phyloP scores from a whole-genome alignment of 2,888 invertebrate genomes.

The Zygaena filipendulae region DNA sequence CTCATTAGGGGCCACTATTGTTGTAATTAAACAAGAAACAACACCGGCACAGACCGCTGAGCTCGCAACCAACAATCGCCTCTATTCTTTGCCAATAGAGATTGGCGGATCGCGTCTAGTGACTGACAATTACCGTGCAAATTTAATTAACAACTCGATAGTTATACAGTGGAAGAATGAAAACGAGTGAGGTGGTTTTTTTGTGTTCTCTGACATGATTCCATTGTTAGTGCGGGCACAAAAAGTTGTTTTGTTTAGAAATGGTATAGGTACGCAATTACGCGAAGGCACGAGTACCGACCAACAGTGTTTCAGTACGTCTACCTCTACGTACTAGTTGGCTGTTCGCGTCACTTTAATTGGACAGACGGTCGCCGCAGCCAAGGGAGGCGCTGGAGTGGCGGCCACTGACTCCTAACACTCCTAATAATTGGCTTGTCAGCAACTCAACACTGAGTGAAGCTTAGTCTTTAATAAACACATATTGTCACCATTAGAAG shows the following conservation, averaged over 20 bases:
- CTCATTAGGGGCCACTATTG: conserved; percentile 68
- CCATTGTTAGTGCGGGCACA: conserved; percentile 52
- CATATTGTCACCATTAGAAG: too few relatives aligned
- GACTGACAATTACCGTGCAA: conserved; percentile 38
- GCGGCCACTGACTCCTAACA: conserved; percentile 35
- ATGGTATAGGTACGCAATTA: conserved; percentile 63
- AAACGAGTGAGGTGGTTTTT: conserved; percentile 48
- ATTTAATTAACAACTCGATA: conserved; percentile 67
- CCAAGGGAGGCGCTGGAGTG: conserved; percentile 23
- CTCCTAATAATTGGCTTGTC: conserved; percentile 62
- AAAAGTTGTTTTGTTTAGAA: conserved; percentile 59
- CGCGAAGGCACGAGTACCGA: conserved; percentile 36
- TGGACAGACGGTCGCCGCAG: conserved; percentile 41
- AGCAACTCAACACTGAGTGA: conserved; percentile 50
- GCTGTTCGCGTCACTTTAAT: conserved; percentile 46
- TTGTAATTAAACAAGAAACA: conserved; percentile 66
- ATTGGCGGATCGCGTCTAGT: conserved; percentile 15
- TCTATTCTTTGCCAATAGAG: conserved; percentile 30
- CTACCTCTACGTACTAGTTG: conserved; percentile 15
- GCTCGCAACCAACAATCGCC: conserved; percentile 28
- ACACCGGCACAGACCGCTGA: conserved; percentile 37
- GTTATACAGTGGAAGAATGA: conserved; percentile 47
- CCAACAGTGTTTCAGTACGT: conserved; percentile 17
- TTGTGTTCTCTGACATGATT: conserved; percentile 57
- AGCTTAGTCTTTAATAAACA: too few relatives aligned